Conservation (phyloP, 1,140 invertebrate genomes). For the Drosophila simulans region DNA sequence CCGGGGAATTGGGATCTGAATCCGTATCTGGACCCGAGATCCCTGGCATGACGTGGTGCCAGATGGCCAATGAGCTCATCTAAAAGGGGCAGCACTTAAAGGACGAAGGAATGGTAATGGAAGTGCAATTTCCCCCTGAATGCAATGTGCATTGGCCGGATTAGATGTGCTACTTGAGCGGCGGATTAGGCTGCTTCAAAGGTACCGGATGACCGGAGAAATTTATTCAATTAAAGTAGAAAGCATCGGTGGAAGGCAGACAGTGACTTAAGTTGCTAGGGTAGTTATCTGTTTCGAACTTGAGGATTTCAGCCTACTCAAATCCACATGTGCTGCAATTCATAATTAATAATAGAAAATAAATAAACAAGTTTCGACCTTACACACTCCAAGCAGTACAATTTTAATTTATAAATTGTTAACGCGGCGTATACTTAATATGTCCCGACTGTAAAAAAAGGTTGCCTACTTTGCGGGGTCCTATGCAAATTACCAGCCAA, state of each 20-base stretch:
- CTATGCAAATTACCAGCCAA: conserved; percentile 6
- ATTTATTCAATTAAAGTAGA: conserved; percentile 18
- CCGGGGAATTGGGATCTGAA: not conserved
- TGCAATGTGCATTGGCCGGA: conserved; percentile 18
- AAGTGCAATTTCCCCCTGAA: not conserved
- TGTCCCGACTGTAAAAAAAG: not conserved
- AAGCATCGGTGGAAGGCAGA: not conserved
- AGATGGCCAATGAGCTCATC: conserved; percentile 6
- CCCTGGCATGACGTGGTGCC: not conserved
- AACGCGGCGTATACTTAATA: conserved; percentile 29
- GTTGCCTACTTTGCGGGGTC: conserved; percentile 40
- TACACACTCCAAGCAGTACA: too few relatives aligned
- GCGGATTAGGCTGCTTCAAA: conserved; percentile 24
- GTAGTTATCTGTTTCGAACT: not conserved
- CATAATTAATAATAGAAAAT: too few relatives aligned
- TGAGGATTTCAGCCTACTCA: too few relatives aligned
- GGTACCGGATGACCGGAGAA: not conserved
- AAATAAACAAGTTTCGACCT: too few relatives aligned
- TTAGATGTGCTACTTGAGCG: conserved; percentile 20
- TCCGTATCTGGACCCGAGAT: not conserved
- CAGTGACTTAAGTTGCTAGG: not conserved
- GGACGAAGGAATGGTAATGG: not conserved
- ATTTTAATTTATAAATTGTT: not conserved
- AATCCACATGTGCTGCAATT: too few relatives aligned
- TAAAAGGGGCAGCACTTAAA: not conserved